Evolutionary conservation across 2,113 vertebrate species (phyloP), one percentile per base, ranked within the genome.

Genomic region (Rutilus rutilus): DNA sequence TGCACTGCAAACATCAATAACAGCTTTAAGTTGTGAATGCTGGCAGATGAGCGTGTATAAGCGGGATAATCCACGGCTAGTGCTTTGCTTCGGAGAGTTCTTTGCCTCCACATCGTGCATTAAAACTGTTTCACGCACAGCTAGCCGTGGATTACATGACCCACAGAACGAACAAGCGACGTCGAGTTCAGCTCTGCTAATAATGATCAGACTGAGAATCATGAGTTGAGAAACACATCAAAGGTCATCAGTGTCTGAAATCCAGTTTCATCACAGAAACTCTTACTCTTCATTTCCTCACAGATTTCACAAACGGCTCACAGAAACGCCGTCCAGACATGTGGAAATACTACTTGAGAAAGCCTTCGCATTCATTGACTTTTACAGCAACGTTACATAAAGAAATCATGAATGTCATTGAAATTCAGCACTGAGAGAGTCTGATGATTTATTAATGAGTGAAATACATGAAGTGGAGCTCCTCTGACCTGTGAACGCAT

Each of bases 251-350:
- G 74, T 30, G 27, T 42, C 6, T 73, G 69, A 73, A 76, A 23
- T 23, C 19, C 76, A 36, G 76, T 59, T 78, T 78, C 76, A 36
- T 39, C 30, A 78, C 27, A 78, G 19, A 39, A 78, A 60, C 76
- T 59, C 33, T 78, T 59, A 39, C 19, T 23, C 27, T 78, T 59
- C 50, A 59, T 78, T 78, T 78, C 76, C 19, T 57, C 76, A 78
- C 25, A 4, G 27, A 0, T 76, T 76, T 76, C 45, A 14, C 45
- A 33, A 54, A 6, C 17, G 8, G 1, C 42, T 42, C 39, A 42
- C 7, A 42, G 39, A 42, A 42, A 8, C 12, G 1, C 47, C 6
- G 52, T 23, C 12, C 71, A 75, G 42, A 50, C 45, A 76, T 75
- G 45, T 25, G 25, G 42, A 75, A 75, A 75, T 2, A 27, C 17